phyloP scores from a whole-genome alignment of 2,888 invertebrate species.

The Rugalucina vietnamica region DNA sequence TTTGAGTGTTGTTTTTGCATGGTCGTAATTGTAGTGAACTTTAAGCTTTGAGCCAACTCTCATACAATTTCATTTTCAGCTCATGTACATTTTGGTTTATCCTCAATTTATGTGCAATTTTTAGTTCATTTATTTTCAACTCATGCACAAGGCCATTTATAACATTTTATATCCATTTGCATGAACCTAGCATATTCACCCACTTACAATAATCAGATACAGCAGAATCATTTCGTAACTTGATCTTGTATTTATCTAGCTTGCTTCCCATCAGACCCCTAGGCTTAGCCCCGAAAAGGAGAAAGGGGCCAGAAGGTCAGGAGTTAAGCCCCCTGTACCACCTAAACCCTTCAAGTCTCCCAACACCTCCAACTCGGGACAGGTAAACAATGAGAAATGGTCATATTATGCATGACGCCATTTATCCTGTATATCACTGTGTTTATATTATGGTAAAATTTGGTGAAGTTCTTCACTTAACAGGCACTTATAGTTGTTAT shows the following conservation, averaged over 20 bases:
- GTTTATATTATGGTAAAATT: neutral
- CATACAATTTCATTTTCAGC: too few relatives aligned
- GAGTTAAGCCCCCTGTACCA: constrained; percentile 55
- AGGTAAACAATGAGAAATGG: neutral
- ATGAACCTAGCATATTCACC: too few relatives aligned
- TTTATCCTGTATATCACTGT: neutral
- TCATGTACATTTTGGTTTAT: too few relatives aligned
- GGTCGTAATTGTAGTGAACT: too few relatives aligned
- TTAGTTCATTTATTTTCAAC: too few relatives aligned
- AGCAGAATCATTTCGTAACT: too few relatives aligned
- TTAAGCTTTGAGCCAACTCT: too few relatives aligned
- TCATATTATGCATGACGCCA: neutral
- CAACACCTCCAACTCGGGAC: neutral
- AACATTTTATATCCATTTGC: too few relatives aligned
- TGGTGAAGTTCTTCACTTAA: neutral
- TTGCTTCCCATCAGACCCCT: constrained; percentile 3
- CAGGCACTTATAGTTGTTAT: constrained; percentile 7
- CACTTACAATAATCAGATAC: too few relatives aligned
- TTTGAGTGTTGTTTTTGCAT: too few relatives aligned
- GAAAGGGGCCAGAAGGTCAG: constrained; percentile 30
- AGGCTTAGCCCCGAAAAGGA: constrained; percentile 45
- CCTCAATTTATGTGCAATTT: too few relatives aligned
- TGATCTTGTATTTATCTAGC: neutral
- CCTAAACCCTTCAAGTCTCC: constrained; percentile 46
- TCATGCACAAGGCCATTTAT: too few relatives aligned